Base-by-base conservation (phyloP, 2,888 invertebrate species). In the Ophion obscuratus region DNA sequence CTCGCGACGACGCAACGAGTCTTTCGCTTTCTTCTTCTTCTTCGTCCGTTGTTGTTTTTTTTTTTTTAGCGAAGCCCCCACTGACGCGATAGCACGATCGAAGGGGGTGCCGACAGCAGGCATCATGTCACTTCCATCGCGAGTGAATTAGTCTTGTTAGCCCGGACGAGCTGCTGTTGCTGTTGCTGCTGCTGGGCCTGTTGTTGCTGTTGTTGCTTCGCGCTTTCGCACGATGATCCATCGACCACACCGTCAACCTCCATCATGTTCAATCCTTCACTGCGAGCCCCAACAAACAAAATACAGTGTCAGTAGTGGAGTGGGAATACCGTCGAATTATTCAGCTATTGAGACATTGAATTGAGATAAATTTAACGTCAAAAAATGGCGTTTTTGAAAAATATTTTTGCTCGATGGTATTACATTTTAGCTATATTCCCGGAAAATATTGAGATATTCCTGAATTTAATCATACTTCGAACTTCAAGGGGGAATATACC, bases 101-200 rank as follows among this genome's bases (percentile, higher is more conserved):
- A 91, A 91, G 91, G 93, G 93, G 93, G 92, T 92, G 92, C 92
- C 89, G 88, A 92, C 87, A 94, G 93, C 92, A 93, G 93, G 93
- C 95, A 95, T 95, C 95, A 95, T 95, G 95, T 95, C 94, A 95
- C 95, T 95, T 95, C 95, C 95, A 95, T 95, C 89, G 95, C 95
- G 88, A 95, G 93, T 91, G 93, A 93, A 91, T 93, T 93, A 87
- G 95, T 95, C 93, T 94, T 94, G 90, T 95, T 95, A 92, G 95
- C 95, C 90, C 95, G 94, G 89, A 95, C 95, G 89, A 95, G 92
- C 85, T 92, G 94, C 85, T 94, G 94, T 86, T 93, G 92, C 86
- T 90, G 88, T 24, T 84, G 84, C 40, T 86, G 81, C 36, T 84
- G 91, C 82, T 90, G 88, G 76, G 88, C 92, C 86, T 91, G 89